phyloP scores from a whole-genome alignment of 2,797 vertebrate genomes.

The Sebastolobus altivelis region DNA sequence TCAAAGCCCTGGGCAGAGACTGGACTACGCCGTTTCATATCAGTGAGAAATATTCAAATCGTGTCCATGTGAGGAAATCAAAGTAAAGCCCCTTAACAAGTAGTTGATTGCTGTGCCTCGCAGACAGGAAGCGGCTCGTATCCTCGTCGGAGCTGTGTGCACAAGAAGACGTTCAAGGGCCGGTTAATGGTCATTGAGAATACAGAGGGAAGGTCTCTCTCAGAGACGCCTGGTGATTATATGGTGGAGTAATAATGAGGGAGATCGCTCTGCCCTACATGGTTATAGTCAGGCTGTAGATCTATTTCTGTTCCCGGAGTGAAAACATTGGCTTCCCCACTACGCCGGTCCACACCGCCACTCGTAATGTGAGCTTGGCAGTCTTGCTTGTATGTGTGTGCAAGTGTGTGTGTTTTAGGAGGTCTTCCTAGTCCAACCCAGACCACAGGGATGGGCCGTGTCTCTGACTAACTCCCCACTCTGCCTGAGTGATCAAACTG shows the following conservation, averaged over 20 bases:
- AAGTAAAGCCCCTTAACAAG: conserved; percentile 82
- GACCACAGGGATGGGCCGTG: conserved; percentile 75
- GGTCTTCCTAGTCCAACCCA: conserved; percentile 71
- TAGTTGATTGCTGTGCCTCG: conserved; percentile 76
- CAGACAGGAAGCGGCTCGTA: conserved; percentile 74
- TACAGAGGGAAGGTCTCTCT: conserved; percentile 53
- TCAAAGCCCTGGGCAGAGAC: conserved; percentile 86
- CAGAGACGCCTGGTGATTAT: conserved; percentile 65
- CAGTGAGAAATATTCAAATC: conserved; percentile 87
- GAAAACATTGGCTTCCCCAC: conserved; percentile 62
- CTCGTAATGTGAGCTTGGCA: conserved; percentile 62
- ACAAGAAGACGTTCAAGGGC: conserved; percentile 76
- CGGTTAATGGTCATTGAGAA: conserved; percentile 80
- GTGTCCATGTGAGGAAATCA: conserved; percentile 82
- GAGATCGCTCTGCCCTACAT: conserved; percentile 62
- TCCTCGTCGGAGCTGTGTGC: conserved; percentile 66
- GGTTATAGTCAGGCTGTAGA: conserved; percentile 52
- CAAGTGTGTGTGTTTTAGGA: conserved; percentile 52
- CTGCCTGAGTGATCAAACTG: conserved; percentile 87
- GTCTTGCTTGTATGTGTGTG: conserved; percentile 32
- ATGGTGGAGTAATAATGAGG: conserved; percentile 75
- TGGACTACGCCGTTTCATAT: conserved; percentile 84
- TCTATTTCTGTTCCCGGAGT: conserved; percentile 69
- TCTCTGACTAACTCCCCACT: conserved; percentile 78
- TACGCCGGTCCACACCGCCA: conserved; percentile 31